A percentile compares a stretch with the other conserved stretches of the same genome.
Conservation (phyloP, 1,140 invertebrate species). For the Leptestheria dahalacensis region DNA sequence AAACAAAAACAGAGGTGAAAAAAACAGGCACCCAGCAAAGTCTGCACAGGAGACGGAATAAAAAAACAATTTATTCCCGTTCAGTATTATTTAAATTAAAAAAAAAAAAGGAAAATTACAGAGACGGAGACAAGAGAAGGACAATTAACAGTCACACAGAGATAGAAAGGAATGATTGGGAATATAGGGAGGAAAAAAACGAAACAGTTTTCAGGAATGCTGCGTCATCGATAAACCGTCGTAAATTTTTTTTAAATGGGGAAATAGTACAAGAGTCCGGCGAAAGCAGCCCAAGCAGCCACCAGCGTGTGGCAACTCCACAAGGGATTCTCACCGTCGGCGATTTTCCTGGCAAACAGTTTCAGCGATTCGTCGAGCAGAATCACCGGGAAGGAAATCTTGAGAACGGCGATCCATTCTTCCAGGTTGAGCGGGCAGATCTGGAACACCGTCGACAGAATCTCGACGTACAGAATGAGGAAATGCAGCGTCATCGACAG, state of each 20-base stretch:
- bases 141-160: too few relatives aligned
- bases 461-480: constrained; percentile 95
- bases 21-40: too few relatives aligned
- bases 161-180: background rate
- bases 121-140: too few relatives aligned
- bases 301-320: background rate
- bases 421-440: constrained; percentile 83
- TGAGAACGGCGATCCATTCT: constrained; percentile 98
- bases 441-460: constrained; percentile 99
- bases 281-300: background rate
- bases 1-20: too few relatives aligned
- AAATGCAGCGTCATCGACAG: constrained; percentile 99
- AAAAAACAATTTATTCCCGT: too few relatives aligned
- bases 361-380: constrained; percentile 98
- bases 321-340: constrained; percentile 65
- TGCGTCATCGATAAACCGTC: background rate
- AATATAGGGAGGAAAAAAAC: background rate
- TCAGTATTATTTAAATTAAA: too few relatives aligned
- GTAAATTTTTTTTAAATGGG: background rate
- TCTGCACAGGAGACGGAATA: too few relatives aligned
- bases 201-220: background rate
- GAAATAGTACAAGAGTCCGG: constrained; percentile 2
- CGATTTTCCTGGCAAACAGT: constrained; percentile 93
- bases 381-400: constrained; percentile 98
- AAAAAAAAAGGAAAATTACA: too few relatives aligned